Base-by-base conservation (phyloP, 2,797 vertebrate species). In the Choloepus didactylus region DNA sequence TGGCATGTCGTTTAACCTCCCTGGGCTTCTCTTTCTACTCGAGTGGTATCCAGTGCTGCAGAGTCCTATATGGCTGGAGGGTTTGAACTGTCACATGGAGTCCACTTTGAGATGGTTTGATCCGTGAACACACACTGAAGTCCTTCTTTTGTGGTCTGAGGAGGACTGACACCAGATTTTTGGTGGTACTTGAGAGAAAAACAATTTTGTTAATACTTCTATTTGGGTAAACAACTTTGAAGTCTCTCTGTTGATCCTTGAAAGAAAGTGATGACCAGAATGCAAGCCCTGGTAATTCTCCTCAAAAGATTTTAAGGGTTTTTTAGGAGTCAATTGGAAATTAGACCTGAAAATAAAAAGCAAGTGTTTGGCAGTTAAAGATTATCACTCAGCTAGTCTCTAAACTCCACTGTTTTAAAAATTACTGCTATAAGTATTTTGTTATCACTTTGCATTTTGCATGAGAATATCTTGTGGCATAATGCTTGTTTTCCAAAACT, bases 221-320 rank as follows among this genome's bases (percentile, higher is more conserved):
- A 0, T 85, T 56, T 86, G 38, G 27, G 76, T 95, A 91, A 93
- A 96, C 86, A 91, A 49, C 75, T 94, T 96, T 56, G n/a, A 94
- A 81, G 46, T 85, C 41, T 94, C 19, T 80, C 18, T 86, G n/a
- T 79, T 95, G 38, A 62, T 86, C 62, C 56, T 92, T 94, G 62
- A 73, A 92, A 92, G 66, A 90, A 44, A 85, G 51, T 69, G 21
- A 66, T 25, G 77, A 56, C 41, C 49, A 73, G 44, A 35, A 83
- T 38, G 31, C 66, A 93, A 80, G 62, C 44, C 69, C 51, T 93
- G 88, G 72, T 59, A 77, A 88, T 96, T 90, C 16, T 79, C 51
- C 44, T 81, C 14, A 23, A 67, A 92, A 80, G 16, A 49, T 81
- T 41, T 84, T 38, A 67, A 90, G 27, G 11, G 44, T 6, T 44